Conservation (phyloP, 2,888 invertebrate genomes). For the Ornithoptera priamus region DNA sequence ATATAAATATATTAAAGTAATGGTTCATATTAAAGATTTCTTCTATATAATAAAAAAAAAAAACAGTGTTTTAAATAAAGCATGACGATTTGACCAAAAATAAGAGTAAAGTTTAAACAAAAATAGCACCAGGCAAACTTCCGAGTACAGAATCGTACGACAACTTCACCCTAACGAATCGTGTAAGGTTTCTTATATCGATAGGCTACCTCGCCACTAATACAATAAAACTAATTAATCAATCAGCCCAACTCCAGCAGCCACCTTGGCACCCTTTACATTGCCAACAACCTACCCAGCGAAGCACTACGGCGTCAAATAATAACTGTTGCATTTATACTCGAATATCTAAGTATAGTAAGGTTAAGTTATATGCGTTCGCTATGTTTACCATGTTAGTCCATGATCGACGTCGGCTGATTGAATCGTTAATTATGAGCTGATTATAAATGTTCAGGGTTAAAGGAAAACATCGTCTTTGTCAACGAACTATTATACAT, state of each 20-base stretch:
- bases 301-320: constrained; percentile 3
- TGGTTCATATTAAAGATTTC: too few relatives aligned
- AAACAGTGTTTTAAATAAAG: too few relatives aligned
- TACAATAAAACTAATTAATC: constrained; percentile 57
- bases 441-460: too few relatives aligned
- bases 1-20: too few relatives aligned
- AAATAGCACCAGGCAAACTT: not conserved
- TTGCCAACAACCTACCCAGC: not conserved
- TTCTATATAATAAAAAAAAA: too few relatives aligned
- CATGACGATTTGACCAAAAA: too few relatives aligned
- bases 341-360: not conserved
- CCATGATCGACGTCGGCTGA: too few relatives aligned
- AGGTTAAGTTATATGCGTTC: not conserved
- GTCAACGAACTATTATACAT: too few relatives aligned
- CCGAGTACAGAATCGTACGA: not conserved
- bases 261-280: not conserved
- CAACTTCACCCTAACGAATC: constrained; percentile 31
- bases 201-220: constrained; percentile 35
- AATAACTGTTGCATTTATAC: constrained; percentile 4
- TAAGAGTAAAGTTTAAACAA: too few relatives aligned
- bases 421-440: too few relatives aligned
- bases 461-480: too few relatives aligned
- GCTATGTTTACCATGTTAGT: too few relatives aligned
- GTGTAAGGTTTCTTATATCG: constrained; percentile 42
- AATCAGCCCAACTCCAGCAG: constrained; percentile 37